A percentile compares a stretch with the other conserved stretches of the same genome.
Conservation (phyloP, 2,113 vertebrate species). For the Symphodus melops region DNA sequence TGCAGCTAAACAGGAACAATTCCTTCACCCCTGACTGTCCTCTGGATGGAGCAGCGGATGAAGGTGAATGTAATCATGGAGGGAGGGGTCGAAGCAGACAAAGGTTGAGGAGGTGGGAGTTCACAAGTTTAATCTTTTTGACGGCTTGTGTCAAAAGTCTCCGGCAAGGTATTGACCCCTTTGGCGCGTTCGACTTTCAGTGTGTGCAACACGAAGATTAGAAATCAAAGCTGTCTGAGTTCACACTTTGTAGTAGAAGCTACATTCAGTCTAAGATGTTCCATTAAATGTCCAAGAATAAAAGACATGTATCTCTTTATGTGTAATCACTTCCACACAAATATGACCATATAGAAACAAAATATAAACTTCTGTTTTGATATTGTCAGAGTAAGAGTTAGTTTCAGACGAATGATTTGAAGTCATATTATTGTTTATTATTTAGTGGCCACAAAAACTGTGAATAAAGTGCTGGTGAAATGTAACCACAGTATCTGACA, state of each 20-base stretch:
- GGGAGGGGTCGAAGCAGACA: constrained; percentile 8
- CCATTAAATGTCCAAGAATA: background rate
- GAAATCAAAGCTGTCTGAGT: background rate
- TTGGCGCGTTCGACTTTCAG: background rate
- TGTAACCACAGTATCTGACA: too few species aligned
- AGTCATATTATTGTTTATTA: too few species aligned
- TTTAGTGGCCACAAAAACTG: too few species aligned
- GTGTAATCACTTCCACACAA: background rate
- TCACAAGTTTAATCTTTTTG: constrained; percentile 8
- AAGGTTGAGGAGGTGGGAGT: background rate
- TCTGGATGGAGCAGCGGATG: constrained; percentile 8
- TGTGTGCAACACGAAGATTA: background rate
- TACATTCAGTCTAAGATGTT: background rate
- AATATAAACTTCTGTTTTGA: too few species aligned
- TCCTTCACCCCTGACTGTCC: constrained; percentile 29
- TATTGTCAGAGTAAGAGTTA: too few species aligned
- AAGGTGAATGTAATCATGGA: constrained; percentile 27
- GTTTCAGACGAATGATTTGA: too few species aligned
- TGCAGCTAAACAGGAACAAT: constrained; percentile 63
- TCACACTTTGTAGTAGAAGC: background rate
- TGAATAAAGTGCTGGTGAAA: too few species aligned
- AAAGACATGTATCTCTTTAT: background rate
- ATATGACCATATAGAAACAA: too few species aligned
- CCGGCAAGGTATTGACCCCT: background rate
- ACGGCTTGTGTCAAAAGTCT: background rate